Conservation (phyloP, 2,797 vertebrate species). For the Malacoraja senta region DNA sequence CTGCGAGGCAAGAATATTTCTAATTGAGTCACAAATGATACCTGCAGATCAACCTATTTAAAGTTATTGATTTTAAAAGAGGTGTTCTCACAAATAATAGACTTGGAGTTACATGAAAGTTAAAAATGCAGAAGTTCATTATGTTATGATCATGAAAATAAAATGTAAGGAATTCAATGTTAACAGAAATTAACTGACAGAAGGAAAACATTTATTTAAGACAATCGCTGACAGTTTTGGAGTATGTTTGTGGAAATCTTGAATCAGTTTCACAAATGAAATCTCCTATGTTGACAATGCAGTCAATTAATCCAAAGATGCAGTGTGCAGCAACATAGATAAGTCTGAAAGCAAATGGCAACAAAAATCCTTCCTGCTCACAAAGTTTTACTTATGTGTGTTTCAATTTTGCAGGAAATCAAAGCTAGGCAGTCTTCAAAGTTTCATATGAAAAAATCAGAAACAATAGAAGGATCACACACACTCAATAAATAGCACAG, state of each 20-base stretch:
- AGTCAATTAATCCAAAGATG: slow-evolving; percentile 5
- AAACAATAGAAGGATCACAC: neutral
- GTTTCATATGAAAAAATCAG: neutral
- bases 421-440: neutral
- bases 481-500: neutral
- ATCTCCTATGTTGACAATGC: neutral
- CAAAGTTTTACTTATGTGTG: neutral
- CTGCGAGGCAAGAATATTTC: no score
- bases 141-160: neutral
- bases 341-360: neutral
- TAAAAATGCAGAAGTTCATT: neutral
- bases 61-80: neutral
- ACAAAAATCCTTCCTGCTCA: neutral
- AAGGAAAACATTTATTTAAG: neutral
- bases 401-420: neutral
- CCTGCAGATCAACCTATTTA: neutral
- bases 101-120: neutral
- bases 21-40: neutral
- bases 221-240: neutral
- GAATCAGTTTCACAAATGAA: slow-evolving; percentile 15
- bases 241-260: neutral
- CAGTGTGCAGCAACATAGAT: neutral
- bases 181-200: neutral
- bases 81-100: neutral
- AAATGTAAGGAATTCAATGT: neutral